These are phyloP conservation scores for Harlomillsia oculata DNA, from an alignment of 1,140 invertebrate species.

Conservation along the genomic window DNA sequence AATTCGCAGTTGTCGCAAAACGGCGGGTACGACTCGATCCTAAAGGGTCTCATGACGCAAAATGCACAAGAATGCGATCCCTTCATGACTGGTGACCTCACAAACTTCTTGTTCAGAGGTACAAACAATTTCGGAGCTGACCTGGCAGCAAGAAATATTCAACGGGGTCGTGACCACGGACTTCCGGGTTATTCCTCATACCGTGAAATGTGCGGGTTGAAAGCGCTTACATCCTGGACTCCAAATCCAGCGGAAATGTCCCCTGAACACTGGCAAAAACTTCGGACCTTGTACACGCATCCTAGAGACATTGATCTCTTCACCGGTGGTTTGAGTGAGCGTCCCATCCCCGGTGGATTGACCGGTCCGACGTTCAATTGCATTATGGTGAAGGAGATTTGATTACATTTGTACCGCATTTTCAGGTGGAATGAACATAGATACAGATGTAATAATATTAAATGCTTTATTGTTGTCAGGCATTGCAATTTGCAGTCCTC, in stretches of 20 bases:
- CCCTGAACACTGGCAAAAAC: not conserved
- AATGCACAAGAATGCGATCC: conserved; percentile 90
- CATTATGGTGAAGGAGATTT: conserved; percentile 38
- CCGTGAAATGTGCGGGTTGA: conserved; percentile 47
- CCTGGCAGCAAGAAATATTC: conserved; percentile 50
- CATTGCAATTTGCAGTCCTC: conserved; percentile 38
- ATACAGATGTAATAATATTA: not conserved
- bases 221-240: conserved; percentile 39
- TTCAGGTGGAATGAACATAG: not conserved
- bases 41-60: conserved; percentile 72
- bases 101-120: conserved; percentile 83
- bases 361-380: conserved; percentile 51
- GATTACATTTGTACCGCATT: conserved; percentile 21
- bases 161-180: conserved; percentile 56
- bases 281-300: not conserved
- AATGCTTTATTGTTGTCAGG: conserved; percentile 13
- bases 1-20: conserved; percentile 5
- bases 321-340: conserved; percentile 45
- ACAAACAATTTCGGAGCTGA: conserved; percentile 45
- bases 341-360: conserved; percentile 42
- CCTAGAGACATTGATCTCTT: conserved; percentile 49
- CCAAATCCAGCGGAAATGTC: too few relatives aligned
- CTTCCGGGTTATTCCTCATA: conserved; percentile 49
- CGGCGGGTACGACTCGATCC: conserved; percentile 57
- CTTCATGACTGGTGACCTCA: conserved; percentile 83